phyloP scores from a whole-genome alignment of 2,888 invertebrate species.

The Dryadula phaetusa region DNA sequence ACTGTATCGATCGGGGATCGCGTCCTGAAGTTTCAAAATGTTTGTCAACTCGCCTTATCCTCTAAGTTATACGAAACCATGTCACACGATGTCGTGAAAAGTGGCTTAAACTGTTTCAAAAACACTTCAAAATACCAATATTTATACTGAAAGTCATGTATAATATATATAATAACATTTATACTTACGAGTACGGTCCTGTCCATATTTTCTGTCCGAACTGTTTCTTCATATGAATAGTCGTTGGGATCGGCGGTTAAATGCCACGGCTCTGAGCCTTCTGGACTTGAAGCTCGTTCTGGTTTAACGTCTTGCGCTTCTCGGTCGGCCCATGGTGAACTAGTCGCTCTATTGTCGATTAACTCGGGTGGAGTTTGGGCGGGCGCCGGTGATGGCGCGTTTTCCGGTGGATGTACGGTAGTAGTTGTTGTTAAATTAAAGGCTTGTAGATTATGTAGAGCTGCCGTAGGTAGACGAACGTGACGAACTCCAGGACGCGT shows the following conservation, averaged over 20 bases:
- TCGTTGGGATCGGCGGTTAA: constrained; percentile 68
- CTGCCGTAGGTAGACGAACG: constrained; percentile 74
- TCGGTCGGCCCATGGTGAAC: constrained; percentile 72
- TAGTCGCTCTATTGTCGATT: constrained; percentile 67
- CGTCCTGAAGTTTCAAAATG: constrained; percentile 80
- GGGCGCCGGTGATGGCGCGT: constrained; percentile 64
- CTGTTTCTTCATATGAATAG: constrained; percentile 75
- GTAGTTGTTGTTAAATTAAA: constrained; percentile 68
- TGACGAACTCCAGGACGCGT: constrained; percentile 84
- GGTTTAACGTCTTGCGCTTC: constrained; percentile 64
- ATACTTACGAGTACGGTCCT: constrained; percentile 78
- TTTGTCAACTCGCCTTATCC: constrained; percentile 60
- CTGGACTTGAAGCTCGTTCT: constrained; percentile 69
- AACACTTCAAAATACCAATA: constrained; percentile 19
- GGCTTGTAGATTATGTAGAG: constrained; percentile 75
- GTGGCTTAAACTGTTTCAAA: constrained; percentile 18
- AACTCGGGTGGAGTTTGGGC: constrained; percentile 70
- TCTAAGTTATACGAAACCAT: constrained; percentile 25
- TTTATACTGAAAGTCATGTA: constrained; percentile 17
- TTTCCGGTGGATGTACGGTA: constrained; percentile 66
- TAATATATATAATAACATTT: constrained; percentile 6
- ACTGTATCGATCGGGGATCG: constrained; percentile 83
- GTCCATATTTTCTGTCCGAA: constrained; percentile 71
- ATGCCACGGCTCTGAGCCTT: constrained; percentile 75
- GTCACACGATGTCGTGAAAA: constrained; percentile 11